Evolutionary conservation across 2,888 invertebrate genomes (phyloP).

Genomic region (Mythimna loreyi): DNA sequence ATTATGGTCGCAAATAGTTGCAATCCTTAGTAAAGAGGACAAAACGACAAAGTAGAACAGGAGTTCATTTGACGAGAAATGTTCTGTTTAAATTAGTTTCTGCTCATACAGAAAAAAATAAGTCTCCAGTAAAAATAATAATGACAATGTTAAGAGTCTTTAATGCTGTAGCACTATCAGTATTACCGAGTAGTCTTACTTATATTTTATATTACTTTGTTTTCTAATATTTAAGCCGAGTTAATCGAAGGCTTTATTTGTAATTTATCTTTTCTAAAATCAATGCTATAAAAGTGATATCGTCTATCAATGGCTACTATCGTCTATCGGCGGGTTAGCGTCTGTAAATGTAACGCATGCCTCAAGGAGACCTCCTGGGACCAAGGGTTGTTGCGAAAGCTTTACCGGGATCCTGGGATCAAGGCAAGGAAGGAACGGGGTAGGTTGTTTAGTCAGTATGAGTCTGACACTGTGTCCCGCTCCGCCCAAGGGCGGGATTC

Average conservation of each 20-base stretch:
- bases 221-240: constrained; percentile 12
- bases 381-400: no score
- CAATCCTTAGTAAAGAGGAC: no score
- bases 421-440: no score
- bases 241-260: neutral
- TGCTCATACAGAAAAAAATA: neutral
- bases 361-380: no score
- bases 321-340: no score
- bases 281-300: constrained; percentile 15
- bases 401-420: no score
- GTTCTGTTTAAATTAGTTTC: neutral
- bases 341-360: no score
- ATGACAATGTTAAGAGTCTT: neutral
- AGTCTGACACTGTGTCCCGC: no score
- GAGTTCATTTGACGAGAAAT: neutral
- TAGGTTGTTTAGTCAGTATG: no score
- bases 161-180: neutral
- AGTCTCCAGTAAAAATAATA: neutral
- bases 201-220: constrained; percentile 22
- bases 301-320: constrained; percentile 14
- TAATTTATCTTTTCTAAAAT: constrained; percentile 13
- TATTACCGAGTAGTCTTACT: neutral
- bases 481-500: no score
- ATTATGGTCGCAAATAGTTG: no score
- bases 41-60: neutral